Conservation (phyloP, 2,888 invertebrate species). For the Marasmarcha lunaedactyla region DNA sequence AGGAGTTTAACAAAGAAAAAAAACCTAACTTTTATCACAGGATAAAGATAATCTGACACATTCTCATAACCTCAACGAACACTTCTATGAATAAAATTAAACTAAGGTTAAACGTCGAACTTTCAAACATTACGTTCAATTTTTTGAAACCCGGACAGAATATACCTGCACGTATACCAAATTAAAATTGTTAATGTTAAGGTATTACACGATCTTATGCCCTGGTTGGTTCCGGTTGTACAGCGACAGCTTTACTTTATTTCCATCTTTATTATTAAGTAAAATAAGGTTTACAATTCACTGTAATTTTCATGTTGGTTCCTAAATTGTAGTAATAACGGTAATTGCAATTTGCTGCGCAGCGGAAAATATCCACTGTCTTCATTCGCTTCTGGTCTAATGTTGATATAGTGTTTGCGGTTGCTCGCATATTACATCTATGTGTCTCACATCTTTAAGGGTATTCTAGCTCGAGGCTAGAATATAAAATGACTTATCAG, state of each 20-base stretch:
- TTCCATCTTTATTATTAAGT: too few relatives aligned
- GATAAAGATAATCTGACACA: too few relatives aligned
- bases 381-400: conserved; percentile 44
- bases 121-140: conserved; percentile 3
- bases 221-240: conserved; percentile 2
- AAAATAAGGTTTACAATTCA: neutral
- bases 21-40: too few relatives aligned
- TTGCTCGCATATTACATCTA: neutral
- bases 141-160: neutral
- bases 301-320: conserved; percentile 3
- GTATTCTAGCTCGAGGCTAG: too few relatives aligned
- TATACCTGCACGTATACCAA: neutral
- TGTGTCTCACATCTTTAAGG: too few relatives aligned
- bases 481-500: too few relatives aligned
- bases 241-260: too few relatives aligned
- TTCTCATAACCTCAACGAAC: too few relatives aligned
- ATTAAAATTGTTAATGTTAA: conserved; percentile 31
- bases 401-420: conserved; percentile 29
- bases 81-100: conserved; percentile 16
- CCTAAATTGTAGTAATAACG: conserved; percentile 56
- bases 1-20: too few relatives aligned
- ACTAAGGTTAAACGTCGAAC: conserved; percentile 10
- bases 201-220: conserved; percentile 21
- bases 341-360: conserved; percentile 57
- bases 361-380: conserved; percentile 45